A percentile compares a stretch with the other conserved stretches of the same genome.
phyloP scores from a whole-genome alignment of 1,140 invertebrate species.

The Amphibalanus amphitrite region DNA sequence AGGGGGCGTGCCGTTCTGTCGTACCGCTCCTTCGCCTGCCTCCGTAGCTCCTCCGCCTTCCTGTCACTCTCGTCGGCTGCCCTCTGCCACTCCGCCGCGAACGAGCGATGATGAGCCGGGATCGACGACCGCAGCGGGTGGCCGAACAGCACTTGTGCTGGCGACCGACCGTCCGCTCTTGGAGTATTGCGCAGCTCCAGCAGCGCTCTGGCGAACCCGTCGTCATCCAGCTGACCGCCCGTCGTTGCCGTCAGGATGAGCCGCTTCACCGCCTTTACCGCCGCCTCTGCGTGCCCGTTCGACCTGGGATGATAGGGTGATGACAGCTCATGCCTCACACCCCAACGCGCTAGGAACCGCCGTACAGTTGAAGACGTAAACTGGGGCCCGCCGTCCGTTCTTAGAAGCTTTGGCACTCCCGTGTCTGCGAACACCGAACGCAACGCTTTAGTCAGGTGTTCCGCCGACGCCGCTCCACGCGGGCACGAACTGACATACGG shows the following conservation, averaged over 20 bases:
- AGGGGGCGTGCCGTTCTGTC: neutral
- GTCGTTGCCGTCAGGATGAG: neutral
- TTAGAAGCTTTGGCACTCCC: conserved; percentile 5
- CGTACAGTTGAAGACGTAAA: neutral
- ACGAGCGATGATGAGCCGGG: conserved; percentile 12
- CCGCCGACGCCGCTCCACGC: conserved; percentile 3
- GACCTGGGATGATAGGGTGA: conserved; percentile 4
- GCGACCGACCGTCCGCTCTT: conserved; percentile 6
- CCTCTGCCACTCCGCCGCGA: conserved; percentile 13
- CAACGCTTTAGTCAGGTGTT: neutral
- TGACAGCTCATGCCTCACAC: conserved; percentile 7
- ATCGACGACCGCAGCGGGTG: conserved; percentile 8
- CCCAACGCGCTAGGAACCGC: conserved; percentile 6
- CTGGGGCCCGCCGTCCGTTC: conserved; percentile 3
- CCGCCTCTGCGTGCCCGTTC: conserved; percentile 5
- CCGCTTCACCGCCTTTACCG: conserved; percentile 3
- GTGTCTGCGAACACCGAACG: conserved; percentile 1
- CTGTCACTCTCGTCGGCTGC: conserved; percentile 10
- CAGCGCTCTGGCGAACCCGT: neutral
- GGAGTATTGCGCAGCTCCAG: conserved; percentile 12
- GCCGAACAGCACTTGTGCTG: conserved; percentile 13
- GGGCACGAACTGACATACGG: neutral
- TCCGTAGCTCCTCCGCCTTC: neutral
- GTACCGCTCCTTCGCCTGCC: neutral
- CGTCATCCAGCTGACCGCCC: neutral